Base-by-base conservation (phyloP, 2,888 invertebrate genomes). In the Bugulina stolonifera region DNA sequence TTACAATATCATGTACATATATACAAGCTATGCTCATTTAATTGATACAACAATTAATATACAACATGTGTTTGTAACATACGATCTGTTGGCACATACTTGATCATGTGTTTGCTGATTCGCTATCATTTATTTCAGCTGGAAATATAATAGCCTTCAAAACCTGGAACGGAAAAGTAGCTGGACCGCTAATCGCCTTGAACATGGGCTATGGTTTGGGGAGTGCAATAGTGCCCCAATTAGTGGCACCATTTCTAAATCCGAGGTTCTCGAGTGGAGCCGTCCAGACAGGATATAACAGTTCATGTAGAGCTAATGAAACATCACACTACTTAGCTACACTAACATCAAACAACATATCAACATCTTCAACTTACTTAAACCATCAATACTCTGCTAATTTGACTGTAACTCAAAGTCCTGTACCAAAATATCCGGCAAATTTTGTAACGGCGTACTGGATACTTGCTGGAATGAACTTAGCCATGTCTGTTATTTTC, bases 121-220 rank as follows among this genome's bases (percentile, higher is more conserved):
- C n/a, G n/a, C n/a, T n/a, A n/a, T n/a, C n/a, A n/a, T n/a, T n/a
- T n/a, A n/a, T 74, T 77, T 22, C 77, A 79, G 80, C 77, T 73
- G 78, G 78, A 34, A 78, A 78, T 71, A 76, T 75, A 32, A 72
- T 79, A 25, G 75, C 77, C 1, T 73, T 79, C 14, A 70, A 75
- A 23, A 58, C 79, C n/a, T 80, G 80, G 80, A 73, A 74, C 27
- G 77, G 77, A 29, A 74, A 77, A n/a, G 76, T 79, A 0, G 76
- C 79, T 1, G 75, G 76, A 1, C 79, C 80, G 0, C 69, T 79
- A n/a, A 77, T 79, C 72, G 73, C 76, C 5, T 75, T 79, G 5
- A 79, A 79, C 69, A 77, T 78, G 32, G 79, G 79, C 14, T 80
- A 77, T 71, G 79, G 79, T 0, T 73, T 80, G n/a, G 80, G 80